Base-by-base conservation (phyloP, 2,888 invertebrate genomes). In the Platerodrilus igneus region DNA sequence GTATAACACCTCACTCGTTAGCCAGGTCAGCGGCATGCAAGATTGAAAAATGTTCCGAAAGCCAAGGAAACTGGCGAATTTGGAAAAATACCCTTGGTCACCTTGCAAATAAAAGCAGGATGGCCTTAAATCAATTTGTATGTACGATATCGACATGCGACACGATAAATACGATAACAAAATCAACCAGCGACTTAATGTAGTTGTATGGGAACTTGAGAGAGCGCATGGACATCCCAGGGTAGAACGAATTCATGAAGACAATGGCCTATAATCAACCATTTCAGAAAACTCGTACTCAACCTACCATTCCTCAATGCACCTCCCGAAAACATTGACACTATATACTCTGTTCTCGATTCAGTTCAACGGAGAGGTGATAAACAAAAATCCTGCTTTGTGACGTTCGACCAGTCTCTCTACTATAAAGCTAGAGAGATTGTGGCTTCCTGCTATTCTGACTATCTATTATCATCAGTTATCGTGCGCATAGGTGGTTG, bases 181-280 rank as follows among this genome's bases (percentile, higher is more conserved):
- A 4, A 3, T 23, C 23, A 5, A 13, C 10, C 4, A 4, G 5
- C 10, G 23, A 23, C 10, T n/a, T n/a, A n/a, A n/a, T n/a, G n/a
- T n/a, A n/a, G n/a, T n/a, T n/a, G n/a, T n/a, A n/a, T n/a, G n/a
- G 23, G 23, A 26, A 26, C 13, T 14, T 13, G 14, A 14, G 14
- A 26, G 14, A 15, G 3, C 3, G 3, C 4, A 13, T 9, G 3
- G 26, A 7, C 14, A 3, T 26, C 26, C 14, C 26, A 2, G 26
- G 26, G 14, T 26, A 15, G 26, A 26, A 11, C 7, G 26, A 15
- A 14, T 26, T 26, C 7, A 26, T 26, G 26, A 15, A 26, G 7
- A 14, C 13, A 2, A 4, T 26, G 2, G 15, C 13, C 2, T 14
- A 5, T 14, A 9, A 14, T 14, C 2, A 14, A 3, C 26, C 26